A percentile compares a stretch with the other conserved stretches of the same genome.
Conservation (phyloP, 2,113 vertebrate genomes). For the Anser brachyrhynchus region DNA sequence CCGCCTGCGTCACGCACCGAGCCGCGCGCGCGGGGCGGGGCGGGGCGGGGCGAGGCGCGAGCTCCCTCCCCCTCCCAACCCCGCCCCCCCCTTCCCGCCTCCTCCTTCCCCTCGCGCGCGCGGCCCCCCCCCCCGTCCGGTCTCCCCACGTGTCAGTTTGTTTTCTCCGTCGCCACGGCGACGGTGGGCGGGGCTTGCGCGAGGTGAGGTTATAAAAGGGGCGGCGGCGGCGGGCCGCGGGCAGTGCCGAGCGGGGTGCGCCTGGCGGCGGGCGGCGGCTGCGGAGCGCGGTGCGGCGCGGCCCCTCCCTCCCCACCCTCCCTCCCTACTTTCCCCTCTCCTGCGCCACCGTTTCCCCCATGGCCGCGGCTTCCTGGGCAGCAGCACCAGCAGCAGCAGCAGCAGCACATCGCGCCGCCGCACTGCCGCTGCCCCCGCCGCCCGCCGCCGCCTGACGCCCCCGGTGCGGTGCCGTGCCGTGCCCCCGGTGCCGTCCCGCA, state of each 20-base stretch:
- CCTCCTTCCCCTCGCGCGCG: no score
- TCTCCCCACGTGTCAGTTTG: constrained; percentile 55
- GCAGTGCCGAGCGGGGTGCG: constrained; percentile 53
- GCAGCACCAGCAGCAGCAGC: no score
- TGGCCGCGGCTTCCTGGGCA: constrained; percentile 74
- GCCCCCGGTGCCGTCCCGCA: constrained; percentile 31
- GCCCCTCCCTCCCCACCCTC: background rate
- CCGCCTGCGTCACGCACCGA: no score
- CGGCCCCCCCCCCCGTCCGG: no score
- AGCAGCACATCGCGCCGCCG: constrained; percentile 67
- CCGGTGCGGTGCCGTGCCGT: no score
- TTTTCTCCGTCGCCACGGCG: constrained; percentile 69
- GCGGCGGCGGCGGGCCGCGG: constrained; percentile 52
- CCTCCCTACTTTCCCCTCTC: no score
- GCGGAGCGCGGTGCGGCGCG: background rate
- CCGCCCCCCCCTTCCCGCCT: background rate
- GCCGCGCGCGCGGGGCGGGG: background rate
- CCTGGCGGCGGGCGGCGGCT: constrained; percentile 13
- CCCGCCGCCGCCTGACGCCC: background rate
- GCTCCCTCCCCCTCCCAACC: background rate
- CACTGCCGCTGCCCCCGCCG: background rate
- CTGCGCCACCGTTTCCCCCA: constrained; percentile 26
- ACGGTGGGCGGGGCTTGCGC: constrained; percentile 52
- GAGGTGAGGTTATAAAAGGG: constrained; percentile 79
- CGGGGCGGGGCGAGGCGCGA: background rate